phyloP scores from a whole-genome alignment of 2,113 vertebrate species.

The Myotis yumanensis region DNA sequence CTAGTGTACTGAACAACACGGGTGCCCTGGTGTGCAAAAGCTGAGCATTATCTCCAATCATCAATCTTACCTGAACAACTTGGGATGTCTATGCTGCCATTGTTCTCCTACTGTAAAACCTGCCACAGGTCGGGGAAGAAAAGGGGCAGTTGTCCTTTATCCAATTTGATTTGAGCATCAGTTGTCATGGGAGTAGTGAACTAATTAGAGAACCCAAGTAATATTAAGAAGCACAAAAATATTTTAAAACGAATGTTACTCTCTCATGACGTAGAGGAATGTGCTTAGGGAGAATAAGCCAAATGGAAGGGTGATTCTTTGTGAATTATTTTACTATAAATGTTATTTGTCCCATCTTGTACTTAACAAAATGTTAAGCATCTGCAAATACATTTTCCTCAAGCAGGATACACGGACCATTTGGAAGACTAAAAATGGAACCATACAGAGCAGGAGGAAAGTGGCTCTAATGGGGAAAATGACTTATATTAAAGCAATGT shows the following conservation, averaged over 20 bases:
- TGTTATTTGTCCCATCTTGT: background rate
- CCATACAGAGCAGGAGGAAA: background rate
- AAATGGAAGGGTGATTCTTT: background rate
- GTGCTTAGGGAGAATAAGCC: background rate
- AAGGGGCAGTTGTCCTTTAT: background rate
- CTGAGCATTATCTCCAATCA: background rate
- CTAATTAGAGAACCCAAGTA: background rate
- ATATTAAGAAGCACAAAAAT: background rate
- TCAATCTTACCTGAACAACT: background rate
- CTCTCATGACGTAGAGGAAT: background rate
- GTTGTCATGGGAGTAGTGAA: background rate
- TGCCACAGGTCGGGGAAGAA: background rate
- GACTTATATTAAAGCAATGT: background rate
- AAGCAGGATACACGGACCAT: background rate
- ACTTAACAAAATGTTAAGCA: background rate
- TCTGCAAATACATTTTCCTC: background rate
- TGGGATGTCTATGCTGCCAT: background rate
- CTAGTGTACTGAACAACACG: conserved; percentile 73
- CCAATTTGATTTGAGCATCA: background rate
- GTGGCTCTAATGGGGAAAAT: background rate
- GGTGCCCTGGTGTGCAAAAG: background rate
- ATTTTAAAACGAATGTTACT: background rate
- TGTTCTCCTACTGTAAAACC: background rate
- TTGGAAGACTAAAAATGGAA: background rate
- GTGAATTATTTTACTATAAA: background rate